phyloP scores from a whole-genome alignment of 1,140 invertebrate species.

The Neuroterus valhalla region DNA sequence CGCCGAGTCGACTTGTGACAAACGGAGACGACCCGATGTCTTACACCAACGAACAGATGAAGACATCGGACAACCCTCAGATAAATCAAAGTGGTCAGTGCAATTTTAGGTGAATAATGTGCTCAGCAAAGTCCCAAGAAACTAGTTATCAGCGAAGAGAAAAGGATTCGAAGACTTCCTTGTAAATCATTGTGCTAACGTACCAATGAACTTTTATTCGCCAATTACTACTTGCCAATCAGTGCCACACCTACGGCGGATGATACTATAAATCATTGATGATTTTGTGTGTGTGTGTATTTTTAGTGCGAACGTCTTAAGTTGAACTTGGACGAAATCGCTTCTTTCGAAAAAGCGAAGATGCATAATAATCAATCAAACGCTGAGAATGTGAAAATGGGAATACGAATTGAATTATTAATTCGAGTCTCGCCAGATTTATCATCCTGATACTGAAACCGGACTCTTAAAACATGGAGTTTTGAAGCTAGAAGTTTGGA shows the following conservation, averaged over 20 bases:
- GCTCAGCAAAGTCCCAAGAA: slow-evolving; percentile 20
- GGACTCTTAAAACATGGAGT: neutral
- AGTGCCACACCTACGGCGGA: slow-evolving; percentile 29
- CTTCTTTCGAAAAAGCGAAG: neutral
- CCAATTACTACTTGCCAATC: slow-evolving; percentile 27
- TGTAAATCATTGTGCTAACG: slow-evolving; percentile 13
- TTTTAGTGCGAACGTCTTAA: neutral
- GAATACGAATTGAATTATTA: neutral
- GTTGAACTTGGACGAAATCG: neutral
- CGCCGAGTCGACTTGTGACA: slow-evolving; percentile 64
- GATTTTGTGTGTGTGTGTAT: neutral
- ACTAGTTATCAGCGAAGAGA: neutral
- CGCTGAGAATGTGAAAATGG: neutral
- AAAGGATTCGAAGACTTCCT: neutral
- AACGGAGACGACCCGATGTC: slow-evolving; percentile 70
- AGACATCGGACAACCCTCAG: slow-evolving; percentile 48
- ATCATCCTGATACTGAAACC: neutral
- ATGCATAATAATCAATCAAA: neutral
- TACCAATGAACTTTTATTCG: neutral
- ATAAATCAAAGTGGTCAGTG: slow-evolving; percentile 55
- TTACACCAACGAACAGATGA: slow-evolving; percentile 64
- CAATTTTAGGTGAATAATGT: slow-evolving; percentile 58
- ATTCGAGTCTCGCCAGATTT: neutral
- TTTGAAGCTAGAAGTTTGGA: neutral
- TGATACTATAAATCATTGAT: neutral